Evolutionary conservation across 1,140 invertebrate genomes (phyloP).

Genomic region (Trachelipus rathkii): DNA sequence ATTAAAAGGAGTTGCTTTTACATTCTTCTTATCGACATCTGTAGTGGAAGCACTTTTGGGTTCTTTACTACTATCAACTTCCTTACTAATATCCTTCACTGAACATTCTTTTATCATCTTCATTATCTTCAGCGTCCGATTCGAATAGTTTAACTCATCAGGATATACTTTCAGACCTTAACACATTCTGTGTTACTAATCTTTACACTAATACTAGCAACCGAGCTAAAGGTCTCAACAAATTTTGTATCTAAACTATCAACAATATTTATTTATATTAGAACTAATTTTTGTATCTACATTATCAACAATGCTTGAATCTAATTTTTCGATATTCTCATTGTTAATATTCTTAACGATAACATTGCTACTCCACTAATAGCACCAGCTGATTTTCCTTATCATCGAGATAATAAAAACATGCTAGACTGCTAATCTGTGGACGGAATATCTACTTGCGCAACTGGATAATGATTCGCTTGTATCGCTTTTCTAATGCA

Average conservation of each 20-base stretch:
- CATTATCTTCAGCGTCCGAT: conserved; percentile 47
- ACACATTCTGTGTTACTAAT: background rate
- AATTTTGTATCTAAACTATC: background rate
- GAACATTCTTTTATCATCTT: conserved; percentile 17
- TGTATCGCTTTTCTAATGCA: too few relatives aligned
- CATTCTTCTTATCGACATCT: conserved; percentile 56
- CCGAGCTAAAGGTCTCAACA: background rate
- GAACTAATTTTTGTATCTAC: background rate
- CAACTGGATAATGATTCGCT: too few relatives aligned
- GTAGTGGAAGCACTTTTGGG: conserved; percentile 32
- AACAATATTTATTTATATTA: background rate
- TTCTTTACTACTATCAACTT: background rate
- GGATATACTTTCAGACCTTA: conserved; percentile 58
- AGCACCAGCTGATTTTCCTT: too few relatives aligned
- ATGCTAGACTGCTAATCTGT: too few relatives aligned
- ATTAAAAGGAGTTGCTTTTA: conserved; percentile 65
- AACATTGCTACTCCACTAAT: too few relatives aligned
- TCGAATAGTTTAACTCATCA: conserved; percentile 67
- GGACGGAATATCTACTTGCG: too few relatives aligned
- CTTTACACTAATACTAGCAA: background rate
- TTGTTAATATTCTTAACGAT: too few relatives aligned
- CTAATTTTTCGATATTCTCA: too few relatives aligned
- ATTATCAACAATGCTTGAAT: too few relatives aligned
- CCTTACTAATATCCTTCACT: background rate
- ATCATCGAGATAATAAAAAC: too few relatives aligned